These are phyloP conservation scores for Thaumetopoea pityocampa DNA, from an alignment of 1,140 invertebrate genomes.

Conservation along the genomic window DNA sequence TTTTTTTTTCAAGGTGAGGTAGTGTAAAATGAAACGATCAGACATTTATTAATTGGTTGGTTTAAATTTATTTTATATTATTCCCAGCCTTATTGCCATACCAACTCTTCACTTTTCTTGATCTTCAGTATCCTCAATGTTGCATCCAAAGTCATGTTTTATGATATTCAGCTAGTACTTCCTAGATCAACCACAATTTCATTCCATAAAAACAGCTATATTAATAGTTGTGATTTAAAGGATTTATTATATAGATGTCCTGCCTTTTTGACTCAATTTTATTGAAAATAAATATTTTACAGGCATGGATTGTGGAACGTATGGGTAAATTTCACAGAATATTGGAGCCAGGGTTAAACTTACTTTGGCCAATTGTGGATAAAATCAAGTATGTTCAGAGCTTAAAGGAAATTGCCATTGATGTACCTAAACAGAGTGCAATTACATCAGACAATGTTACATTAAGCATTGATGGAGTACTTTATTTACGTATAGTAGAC, in stretches of 20 bases:
- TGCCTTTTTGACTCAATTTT: too few relatives aligned
- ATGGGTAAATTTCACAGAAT: conserved; percentile 98
- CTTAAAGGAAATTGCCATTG: conserved; percentile 99
- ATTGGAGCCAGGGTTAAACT: conserved; percentile 95
- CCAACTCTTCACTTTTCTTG: too few relatives aligned
- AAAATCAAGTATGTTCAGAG: conserved; percentile 98
- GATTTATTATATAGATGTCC: not conserved
- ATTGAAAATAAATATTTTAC: conserved; percentile 25
- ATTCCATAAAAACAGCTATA: not conserved
- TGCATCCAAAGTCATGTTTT: too few relatives aligned
- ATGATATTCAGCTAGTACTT: too few relatives aligned
- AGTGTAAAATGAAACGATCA: too few relatives aligned
- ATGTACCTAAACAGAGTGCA: conserved; percentile 98
- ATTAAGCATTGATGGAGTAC: conserved; percentile 96
- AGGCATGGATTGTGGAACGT: conserved; percentile 98
- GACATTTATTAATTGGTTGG: too few relatives aligned
- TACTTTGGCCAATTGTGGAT: conserved; percentile 95
- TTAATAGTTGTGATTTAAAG: not conserved
- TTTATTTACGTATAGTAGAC: conserved; percentile 96
- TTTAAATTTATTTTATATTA: too few relatives aligned
- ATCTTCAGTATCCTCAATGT: too few relatives aligned
- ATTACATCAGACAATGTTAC: conserved; percentile 99
- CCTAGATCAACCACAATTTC: too few relatives aligned
- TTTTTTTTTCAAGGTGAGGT: too few relatives aligned
- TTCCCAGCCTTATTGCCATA: too few relatives aligned